Conservation (phyloP, 2,797 vertebrate genomes). For the Alexandromys oeconomus region DNA sequence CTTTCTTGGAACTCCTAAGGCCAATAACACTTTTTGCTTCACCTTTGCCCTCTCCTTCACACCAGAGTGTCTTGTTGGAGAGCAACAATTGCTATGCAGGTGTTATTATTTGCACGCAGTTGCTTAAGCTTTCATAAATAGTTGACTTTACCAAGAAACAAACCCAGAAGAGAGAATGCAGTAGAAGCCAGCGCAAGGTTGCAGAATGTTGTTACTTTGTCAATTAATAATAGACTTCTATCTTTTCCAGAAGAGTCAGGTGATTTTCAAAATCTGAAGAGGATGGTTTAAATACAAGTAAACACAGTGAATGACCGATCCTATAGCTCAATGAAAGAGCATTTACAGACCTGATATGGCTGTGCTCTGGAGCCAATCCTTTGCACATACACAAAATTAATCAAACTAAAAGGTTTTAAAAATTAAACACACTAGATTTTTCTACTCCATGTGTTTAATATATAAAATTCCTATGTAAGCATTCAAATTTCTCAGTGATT, state of each 20-base stretch:
- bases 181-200: neutral
- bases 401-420: neutral
- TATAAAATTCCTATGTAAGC: neutral
- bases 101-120: constrained; percentile 1
- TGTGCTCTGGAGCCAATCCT: neutral
- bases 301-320: neutral
- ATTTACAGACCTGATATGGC: neutral
- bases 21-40: neutral
- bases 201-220: neutral
- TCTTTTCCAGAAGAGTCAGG: neutral
- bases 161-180: neutral
- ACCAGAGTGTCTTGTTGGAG: neutral
- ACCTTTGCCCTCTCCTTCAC: neutral
- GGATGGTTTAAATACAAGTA: neutral
- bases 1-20: neutral
- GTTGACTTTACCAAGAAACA: constrained; percentile 36
- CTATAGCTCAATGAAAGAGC: neutral
- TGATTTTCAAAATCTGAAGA: constrained; percentile 37
- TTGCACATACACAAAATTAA: neutral
- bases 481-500: constrained; percentile 45
- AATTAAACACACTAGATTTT: neutral
- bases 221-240: neutral
- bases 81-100: neutral
- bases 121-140: constrained; percentile 10
- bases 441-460: constrained; percentile 32